A percentile compares a stretch with the other conserved stretches of the same genome.
phyloP scores from a whole-genome alignment of 1,140 invertebrate genomes.

The Neodiprion virginianus region DNA sequence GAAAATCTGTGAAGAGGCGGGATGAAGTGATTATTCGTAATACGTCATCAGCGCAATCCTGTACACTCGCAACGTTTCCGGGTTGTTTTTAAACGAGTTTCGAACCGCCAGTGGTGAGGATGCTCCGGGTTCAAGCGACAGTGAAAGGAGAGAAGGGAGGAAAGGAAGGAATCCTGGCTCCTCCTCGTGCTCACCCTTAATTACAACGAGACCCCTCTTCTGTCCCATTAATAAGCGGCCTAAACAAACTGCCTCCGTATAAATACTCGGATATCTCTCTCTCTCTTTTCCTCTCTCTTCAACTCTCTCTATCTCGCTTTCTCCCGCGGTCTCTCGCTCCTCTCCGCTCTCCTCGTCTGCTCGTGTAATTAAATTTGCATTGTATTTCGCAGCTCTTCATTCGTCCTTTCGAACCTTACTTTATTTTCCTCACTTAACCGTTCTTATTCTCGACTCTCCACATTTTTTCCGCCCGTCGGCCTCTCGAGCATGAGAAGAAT shows the following conservation, averaged over 20 bases:
- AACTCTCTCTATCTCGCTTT: slow-evolving; percentile 26
- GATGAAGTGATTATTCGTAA: too few species aligned
- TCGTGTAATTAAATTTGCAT: slow-evolving; percentile 57
- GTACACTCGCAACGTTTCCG: too few species aligned
- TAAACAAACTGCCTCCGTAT: slow-evolving; percentile 53
- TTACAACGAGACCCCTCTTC: slow-evolving; percentile 47
- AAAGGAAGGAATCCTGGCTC: slow-evolving; percentile 38
- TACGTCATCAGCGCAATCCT: too few species aligned
- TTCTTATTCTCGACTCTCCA: too few species aligned
- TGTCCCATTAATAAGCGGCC: slow-evolving; percentile 51
- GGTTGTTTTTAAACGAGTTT: too few species aligned
- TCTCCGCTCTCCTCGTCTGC: slow-evolving; percentile 22
- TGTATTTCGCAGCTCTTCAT: slow-evolving; percentile 44
- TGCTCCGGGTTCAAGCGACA: too few species aligned
- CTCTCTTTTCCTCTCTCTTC: slow-evolving; percentile 24
- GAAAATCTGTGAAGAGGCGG: too few species aligned
- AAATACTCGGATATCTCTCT: slow-evolving; percentile 50
- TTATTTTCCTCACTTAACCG: too few species aligned
- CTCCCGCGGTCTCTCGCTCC: slow-evolving; percentile 20
- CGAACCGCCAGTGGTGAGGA: too few species aligned
- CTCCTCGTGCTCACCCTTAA: slow-evolving; percentile 38
- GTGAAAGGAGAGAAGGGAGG: too few species aligned
- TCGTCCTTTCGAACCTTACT: slow-evolving; percentile 51
- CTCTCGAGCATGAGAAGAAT: too few species aligned
- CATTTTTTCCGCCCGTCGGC: too few species aligned